A percentile compares a stretch with the other conserved stretches of the same genome.
Evolutionary conservation across 1,140 invertebrate genomes (phyloP).

Genomic region (Ostrea denselamellosa): DNA sequence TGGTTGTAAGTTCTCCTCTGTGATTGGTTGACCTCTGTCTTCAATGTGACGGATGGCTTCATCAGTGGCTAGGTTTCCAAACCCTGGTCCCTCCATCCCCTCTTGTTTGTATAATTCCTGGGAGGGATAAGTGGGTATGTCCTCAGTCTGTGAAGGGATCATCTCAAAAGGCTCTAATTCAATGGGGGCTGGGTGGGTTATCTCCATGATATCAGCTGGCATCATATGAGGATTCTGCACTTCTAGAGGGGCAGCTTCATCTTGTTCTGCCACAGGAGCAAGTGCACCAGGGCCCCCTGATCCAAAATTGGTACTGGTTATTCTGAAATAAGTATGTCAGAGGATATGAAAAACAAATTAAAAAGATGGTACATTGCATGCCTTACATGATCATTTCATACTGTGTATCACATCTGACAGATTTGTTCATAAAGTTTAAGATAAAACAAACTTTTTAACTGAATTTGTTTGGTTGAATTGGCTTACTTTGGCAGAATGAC

Average conservation of each 20-base stretch:
- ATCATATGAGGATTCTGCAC: conserved; percentile 43
- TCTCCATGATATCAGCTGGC: conserved; percentile 28
- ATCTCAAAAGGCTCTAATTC: conserved; percentile 24
- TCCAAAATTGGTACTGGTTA: conserved; percentile 55
- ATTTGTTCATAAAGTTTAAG: too few species aligned
- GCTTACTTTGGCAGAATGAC: conserved; percentile 76
- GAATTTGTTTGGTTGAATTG: not conserved
- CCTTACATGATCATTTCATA: too few species aligned
- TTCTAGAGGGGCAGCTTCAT: conserved; percentile 47
- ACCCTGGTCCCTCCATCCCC: conserved; percentile 49
- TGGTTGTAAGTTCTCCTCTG: conserved; percentile 46
- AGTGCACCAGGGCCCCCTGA: conserved; percentile 57
- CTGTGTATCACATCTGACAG: too few species aligned
- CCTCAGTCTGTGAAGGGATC: conserved; percentile 2
- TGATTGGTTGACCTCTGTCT: conserved; percentile 45
- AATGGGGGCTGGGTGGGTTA: not conserved
- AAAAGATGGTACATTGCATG: not conserved
- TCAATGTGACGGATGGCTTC: conserved; percentile 61
- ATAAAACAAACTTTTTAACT: not conserved
- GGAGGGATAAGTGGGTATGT: not conserved
- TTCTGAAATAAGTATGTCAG: conserved; percentile 55
- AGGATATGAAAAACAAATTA: too few species aligned
- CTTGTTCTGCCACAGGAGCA: conserved; percentile 59
- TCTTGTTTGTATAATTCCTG: conserved; percentile 32
- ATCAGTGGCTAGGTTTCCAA: conserved; percentile 53